Percentiles rank a stretch among this genome's conserved stretches.
Evolutionary conservation across 2,113 vertebrate genomes (phyloP).

Genomic region (Bombycilla garrulus): DNA sequence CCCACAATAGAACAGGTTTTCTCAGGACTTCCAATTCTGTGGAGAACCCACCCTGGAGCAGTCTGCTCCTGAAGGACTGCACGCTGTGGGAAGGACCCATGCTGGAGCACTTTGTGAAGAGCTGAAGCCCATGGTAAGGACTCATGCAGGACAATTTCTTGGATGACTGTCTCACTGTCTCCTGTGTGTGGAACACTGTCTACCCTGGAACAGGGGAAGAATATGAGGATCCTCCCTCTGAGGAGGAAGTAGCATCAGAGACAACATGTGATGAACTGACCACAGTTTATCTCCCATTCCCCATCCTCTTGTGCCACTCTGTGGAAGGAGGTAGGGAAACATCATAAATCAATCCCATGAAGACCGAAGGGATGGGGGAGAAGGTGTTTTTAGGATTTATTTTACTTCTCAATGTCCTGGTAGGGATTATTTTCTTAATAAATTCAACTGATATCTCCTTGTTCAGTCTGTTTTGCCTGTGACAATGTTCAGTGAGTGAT

Average conservation of each 20-base stretch:
- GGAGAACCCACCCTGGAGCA: neutral
- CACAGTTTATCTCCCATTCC: neutral
- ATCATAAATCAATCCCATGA: neutral
- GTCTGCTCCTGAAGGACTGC: no score
- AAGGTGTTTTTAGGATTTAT: neutral
- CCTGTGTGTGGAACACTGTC: neutral
- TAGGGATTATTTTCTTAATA: neutral
- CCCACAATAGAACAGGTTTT: neutral
- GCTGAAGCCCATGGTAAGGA: neutral
- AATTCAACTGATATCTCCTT: neutral
- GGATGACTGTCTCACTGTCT: no score
- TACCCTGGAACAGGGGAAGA: neutral
- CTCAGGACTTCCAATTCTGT: neutral
- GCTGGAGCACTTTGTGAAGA: neutral
- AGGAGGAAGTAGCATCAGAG: neutral
- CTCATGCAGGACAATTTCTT: neutral
- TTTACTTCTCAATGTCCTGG: neutral
- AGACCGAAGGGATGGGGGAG: neutral
- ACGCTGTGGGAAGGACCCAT: neutral
- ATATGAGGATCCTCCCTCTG: neutral
- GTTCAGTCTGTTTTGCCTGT: neutral
- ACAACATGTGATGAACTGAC: neutral
- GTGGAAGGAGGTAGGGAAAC: neutral
- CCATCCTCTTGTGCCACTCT: neutral
- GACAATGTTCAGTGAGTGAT: neutral